These are phyloP conservation scores for Pristis pectinata DNA, from an alignment of 2,797 vertebrate genomes.

Conservation along the genomic window DNA sequence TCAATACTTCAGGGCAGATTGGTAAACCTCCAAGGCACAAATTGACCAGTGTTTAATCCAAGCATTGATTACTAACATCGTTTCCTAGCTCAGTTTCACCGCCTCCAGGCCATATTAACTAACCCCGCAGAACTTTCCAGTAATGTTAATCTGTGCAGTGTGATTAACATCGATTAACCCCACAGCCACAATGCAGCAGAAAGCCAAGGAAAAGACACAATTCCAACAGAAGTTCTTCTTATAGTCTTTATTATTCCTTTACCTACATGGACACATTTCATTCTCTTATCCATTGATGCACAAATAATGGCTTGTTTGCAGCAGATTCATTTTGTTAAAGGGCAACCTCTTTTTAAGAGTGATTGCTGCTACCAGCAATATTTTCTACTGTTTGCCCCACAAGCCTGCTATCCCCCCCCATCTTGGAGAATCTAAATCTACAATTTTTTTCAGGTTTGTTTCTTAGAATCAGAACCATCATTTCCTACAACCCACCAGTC, in stretches of 20 bases:
- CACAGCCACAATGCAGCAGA: background rate
- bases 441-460: background rate
- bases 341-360: background rate
- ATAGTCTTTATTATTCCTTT: background rate
- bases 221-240: too few relatives aligned
- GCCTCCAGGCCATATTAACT: background rate
- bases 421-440: background rate
- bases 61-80: background rate
- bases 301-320: background rate
- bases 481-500: background rate
- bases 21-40: background rate
- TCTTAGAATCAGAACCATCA: background rate
- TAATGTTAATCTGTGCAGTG: background rate
- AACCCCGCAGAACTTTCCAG: background rate
- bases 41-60: background rate
- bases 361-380: background rate
- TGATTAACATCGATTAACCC: background rate
- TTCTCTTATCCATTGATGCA: background rate
- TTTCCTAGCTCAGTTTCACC: background rate
- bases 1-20: background rate
- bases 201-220: background rate
- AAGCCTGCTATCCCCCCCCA: background rate
- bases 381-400: background rate
- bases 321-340: background rate
- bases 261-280: background rate